Percentiles rank a stretch among this genome's conserved stretches.
phyloP scores from a whole-genome alignment of 2,113 vertebrate species.

The Meles meles region DNA sequence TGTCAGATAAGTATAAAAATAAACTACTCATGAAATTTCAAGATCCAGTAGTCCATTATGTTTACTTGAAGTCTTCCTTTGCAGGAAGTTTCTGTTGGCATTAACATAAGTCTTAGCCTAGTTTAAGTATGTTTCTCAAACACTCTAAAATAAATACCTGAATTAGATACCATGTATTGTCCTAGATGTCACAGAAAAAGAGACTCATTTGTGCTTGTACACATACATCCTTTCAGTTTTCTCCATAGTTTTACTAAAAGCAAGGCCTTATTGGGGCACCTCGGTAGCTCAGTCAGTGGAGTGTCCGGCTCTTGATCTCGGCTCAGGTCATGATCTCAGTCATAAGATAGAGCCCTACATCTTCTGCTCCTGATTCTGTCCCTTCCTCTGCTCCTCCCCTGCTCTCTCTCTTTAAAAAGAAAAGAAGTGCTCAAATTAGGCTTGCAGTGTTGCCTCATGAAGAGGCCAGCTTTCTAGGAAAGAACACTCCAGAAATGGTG shows the following conservation, averaged over 20 bases:
- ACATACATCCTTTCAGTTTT: background rate
- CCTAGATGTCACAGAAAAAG: background rate
- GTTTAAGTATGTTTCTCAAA: background rate
- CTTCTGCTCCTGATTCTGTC: background rate
- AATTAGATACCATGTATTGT: background rate
- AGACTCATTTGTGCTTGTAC: background rate
- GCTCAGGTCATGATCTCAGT: background rate
- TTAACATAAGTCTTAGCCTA: background rate
- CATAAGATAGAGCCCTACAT: background rate
- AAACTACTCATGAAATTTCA: background rate
- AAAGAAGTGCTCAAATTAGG: background rate
- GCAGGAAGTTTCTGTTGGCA: background rate
- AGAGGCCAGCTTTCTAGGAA: background rate
- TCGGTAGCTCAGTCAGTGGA: background rate
- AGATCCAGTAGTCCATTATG: background rate
- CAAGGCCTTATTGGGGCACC: background rate
- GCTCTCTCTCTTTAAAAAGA: background rate
- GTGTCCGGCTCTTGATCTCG: background rate
- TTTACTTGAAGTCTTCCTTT: conserved; percentile 5
- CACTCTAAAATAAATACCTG: background rate
- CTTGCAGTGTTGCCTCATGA: background rate
- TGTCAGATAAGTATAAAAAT: background rate
- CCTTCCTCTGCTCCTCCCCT: background rate
- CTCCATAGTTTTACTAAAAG: background rate
- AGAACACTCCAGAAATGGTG: background rate